phyloP scores from a whole-genome alignment of 2,797 vertebrate genomes.

The Chloroceryle inda region DNA sequence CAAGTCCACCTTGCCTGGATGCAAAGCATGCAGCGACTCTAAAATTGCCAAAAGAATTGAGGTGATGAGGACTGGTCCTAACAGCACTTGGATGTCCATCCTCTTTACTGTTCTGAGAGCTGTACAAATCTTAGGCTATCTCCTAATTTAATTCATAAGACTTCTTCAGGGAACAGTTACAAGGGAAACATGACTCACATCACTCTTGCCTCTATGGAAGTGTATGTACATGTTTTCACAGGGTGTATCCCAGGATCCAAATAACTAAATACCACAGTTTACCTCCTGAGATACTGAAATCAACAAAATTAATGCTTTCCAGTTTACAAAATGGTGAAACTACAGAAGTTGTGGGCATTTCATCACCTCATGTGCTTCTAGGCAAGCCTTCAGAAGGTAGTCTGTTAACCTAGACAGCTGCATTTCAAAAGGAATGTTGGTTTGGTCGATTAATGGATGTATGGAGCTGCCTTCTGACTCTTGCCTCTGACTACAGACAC shows the following conservation, averaged over 20 bases:
- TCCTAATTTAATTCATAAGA: not conserved
- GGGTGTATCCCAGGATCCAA: not conserved
- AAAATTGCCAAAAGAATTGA: fast-evolving
- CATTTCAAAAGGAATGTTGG: not conserved
- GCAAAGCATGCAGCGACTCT: not conserved
- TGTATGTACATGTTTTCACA: fast-evolving
- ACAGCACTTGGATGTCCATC: not conserved
- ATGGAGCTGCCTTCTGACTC: not conserved
- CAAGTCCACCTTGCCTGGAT: not conserved
- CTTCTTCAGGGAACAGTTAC: not conserved
- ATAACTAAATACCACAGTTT: not conserved
- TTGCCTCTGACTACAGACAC: not conserved
- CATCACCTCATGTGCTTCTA: not conserved
- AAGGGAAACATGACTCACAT: fast-evolving
- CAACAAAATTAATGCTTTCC: not conserved
- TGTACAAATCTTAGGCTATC: not conserved
- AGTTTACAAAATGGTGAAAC: not conserved
- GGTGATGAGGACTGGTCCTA: not conserved
- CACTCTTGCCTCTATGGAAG: not conserved
- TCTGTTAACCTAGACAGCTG: not conserved
- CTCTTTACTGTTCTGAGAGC: not conserved
- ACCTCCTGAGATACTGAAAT: not conserved
- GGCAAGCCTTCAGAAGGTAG: not conserved
- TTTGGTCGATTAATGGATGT: not conserved
- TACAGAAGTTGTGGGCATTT: not conserved